phyloP scores from a whole-genome alignment of 2,888 invertebrate species.

The Rhagonycha lutea region DNA sequence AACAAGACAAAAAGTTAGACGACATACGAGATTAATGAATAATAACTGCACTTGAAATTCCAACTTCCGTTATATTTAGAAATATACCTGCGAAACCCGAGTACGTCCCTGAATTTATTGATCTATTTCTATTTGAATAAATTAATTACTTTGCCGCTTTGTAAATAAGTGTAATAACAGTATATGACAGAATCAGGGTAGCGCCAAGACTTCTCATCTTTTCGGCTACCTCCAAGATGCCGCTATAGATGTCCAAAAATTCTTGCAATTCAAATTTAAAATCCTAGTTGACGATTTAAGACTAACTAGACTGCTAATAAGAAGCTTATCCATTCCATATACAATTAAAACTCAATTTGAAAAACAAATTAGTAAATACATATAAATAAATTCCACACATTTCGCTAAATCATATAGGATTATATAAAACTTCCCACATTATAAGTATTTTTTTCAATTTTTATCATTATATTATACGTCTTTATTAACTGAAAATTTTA shows the following conservation, averaged over 20 bases:
- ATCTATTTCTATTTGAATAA: conserved; percentile 27
- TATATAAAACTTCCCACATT: not conserved
- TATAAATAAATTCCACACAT: not conserved
- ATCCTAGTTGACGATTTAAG: not conserved
- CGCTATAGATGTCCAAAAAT: not conserved
- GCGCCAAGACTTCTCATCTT: not conserved
- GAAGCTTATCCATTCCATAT: too few relatives aligned
- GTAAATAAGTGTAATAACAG: conserved; percentile 16
- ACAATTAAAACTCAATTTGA: not conserved
- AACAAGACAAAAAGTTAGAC: not conserved
- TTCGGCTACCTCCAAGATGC: not conserved
- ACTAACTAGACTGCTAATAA: too few relatives aligned
- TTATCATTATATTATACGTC: not conserved
- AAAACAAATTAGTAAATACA: not conserved
- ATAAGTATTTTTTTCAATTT: not conserved
- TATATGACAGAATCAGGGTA: not conserved
- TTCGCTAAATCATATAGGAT: too few relatives aligned
- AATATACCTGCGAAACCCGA: conserved; percentile 29
- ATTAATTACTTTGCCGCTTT: conserved; percentile 22
- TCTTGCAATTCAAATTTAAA: not conserved
- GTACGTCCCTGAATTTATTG: conserved; percentile 28
- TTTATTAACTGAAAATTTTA: not conserved
- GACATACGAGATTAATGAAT: conserved; percentile 18
- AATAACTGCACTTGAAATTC: conserved; percentile 18
- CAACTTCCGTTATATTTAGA: conserved; percentile 28